Conservation (phyloP, 2,113 vertebrate genomes). For the Psilopogon haemacephalus region DNA sequence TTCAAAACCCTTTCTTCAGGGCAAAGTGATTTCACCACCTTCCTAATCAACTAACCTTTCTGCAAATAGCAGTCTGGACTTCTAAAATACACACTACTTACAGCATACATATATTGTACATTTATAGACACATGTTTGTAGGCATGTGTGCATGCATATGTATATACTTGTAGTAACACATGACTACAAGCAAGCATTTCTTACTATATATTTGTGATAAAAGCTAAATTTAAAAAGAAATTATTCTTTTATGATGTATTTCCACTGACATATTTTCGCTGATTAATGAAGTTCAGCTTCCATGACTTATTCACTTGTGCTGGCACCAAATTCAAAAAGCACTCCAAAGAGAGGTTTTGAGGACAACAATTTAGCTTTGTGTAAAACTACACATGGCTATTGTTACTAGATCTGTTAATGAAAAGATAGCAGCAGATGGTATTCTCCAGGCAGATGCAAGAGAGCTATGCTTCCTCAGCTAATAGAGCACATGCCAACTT, state of each 20-base stretch:
- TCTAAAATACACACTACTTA: neutral
- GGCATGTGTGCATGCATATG: neutral
- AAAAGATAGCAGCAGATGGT: constrained; percentile 48
- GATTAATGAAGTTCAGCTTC: neutral
- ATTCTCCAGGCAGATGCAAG: constrained; percentile 33
- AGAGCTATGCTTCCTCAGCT: neutral
- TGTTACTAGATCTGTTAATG: neutral
- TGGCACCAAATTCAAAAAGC: neutral
- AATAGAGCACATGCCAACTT: constrained; percentile 17
- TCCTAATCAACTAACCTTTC: neutral
- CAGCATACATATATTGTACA: neutral
- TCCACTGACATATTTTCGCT: neutral
- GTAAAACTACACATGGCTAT: neutral
- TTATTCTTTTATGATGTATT: neutral
- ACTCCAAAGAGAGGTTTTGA: neutral
- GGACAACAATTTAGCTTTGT: neutral
- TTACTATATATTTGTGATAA: neutral
- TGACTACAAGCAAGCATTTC: neutral
- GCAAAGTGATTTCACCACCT: neutral
- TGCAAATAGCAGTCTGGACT: neutral
- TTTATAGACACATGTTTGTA: neutral
- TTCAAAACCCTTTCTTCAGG: neutral
- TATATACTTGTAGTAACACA: neutral
- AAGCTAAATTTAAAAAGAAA: neutral
- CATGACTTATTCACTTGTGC: neutral